Percentiles rank a stretch among this genome's conserved stretches.
phyloP scores from a whole-genome alignment of 2,797 vertebrate genomes.

The Chelon labrosus region DNA sequence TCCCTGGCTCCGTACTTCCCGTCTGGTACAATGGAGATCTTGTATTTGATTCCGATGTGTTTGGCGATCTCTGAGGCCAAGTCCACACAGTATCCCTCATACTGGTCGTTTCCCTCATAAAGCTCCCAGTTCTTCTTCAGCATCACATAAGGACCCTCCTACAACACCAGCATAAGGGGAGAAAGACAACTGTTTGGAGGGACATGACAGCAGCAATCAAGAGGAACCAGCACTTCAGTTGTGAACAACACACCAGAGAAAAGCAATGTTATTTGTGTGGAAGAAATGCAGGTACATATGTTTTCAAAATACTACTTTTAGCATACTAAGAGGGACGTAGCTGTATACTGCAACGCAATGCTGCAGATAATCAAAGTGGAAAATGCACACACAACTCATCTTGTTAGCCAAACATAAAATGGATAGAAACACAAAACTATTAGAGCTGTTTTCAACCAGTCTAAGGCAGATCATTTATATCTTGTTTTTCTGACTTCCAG shows the following conservation, averaged over 20 bases:
- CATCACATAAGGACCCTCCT: slow-evolving; percentile 99
- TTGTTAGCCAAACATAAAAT: no score
- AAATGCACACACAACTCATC: no score
- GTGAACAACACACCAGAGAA: not conserved
- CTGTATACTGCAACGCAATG: not conserved
- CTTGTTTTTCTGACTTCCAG: slow-evolving; percentile 46
- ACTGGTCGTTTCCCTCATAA: slow-evolving; percentile 98
- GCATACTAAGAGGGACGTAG: not conserved
- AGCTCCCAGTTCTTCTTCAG: slow-evolving; percentile 99
- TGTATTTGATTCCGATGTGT: slow-evolving; percentile 99
- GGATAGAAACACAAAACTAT: no score
- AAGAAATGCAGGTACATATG: not conserved
- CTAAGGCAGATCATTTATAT: no score
- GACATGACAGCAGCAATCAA: slow-evolving; percentile 40
- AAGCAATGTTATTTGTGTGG: slow-evolving; percentile 1
- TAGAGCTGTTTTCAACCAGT: no score
- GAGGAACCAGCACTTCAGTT: slow-evolving; percentile 9
- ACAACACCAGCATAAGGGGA: slow-evolving; percentile 78
- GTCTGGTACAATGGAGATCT: slow-evolving; percentile 98
- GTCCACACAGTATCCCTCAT: slow-evolving; percentile 99
- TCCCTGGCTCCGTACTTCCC: slow-evolving; percentile 99
- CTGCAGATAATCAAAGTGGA: not conserved
- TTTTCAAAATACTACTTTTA: slow-evolving; percentile 14
- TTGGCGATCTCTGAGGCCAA: slow-evolving; percentile 99
- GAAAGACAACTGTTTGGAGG: slow-evolving; percentile 77